Base-by-base conservation (phyloP, 2,888 invertebrate genomes). In the Stenoptilia bipunctidactyla region DNA sequence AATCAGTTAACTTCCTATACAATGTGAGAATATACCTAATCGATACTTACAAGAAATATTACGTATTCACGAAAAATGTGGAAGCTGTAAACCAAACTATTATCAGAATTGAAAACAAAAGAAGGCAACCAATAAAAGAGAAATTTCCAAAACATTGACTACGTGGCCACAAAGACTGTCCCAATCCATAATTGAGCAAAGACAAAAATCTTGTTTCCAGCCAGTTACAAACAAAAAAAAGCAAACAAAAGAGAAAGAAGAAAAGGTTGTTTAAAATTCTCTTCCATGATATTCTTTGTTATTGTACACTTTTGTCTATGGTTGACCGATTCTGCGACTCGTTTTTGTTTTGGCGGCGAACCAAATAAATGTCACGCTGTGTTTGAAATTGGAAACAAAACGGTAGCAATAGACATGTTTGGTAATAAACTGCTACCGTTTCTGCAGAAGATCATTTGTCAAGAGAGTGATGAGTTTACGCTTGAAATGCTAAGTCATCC, bases 161-260 rank as follows among this genome's bases (percentile, higher is more conserved):
- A 49, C 52, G 58, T 55, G 61, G 65, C 64, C 64, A 71, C 69
- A 71, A 68, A 61, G 55, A 51, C 51, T 57, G 14, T 14, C 13
- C 34, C 69, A 74, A 66, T 68, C 77, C 55, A 65, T 77, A 80
- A 82, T 80, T 79, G 80, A 76, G 76, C 79, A 79, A 79, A 75
- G 64, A 72, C 72, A 75, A 72, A 56, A 53, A 51, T 42, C 46
- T 61, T 67, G 71, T 68, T 55, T 65, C 58, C 67, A 68, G 73
- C 64, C 68, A 48, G 45, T 41, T n/a, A n/a, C n/a, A 50, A 53
- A 63, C 55, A 59, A 64, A 51, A 49, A 53, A 54, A 51, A 62
- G 62, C 59, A n/a, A n/a, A n/a, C n/a, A 20, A 20, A 8, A 20
- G 20, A 8, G 3, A 20, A 20, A 20, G 20, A 20, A 56, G 51